A percentile compares a stretch with the other conserved stretches of the same genome.
Conservation (phyloP, 2,888 invertebrate species). For the Athalia rosae region DNA sequence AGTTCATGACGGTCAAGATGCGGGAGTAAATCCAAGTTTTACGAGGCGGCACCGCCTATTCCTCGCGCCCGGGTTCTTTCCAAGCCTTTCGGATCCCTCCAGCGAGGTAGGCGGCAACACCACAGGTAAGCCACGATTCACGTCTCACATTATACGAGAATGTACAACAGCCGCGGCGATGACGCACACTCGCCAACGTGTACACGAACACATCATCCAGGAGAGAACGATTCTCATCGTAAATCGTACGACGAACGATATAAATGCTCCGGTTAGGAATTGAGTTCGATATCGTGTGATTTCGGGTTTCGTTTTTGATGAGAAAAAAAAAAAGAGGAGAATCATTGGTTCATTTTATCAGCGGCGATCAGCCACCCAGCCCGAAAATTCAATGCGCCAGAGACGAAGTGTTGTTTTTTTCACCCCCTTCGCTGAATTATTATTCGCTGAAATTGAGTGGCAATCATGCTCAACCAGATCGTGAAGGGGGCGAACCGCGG, state of each 20-base stretch:
- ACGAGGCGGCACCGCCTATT: conserved; percentile 74
- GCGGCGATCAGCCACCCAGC: too few species aligned
- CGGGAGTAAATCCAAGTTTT: conserved; percentile 74
- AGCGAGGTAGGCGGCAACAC: conserved; percentile 43
- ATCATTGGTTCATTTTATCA: too few species aligned
- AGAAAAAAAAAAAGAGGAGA: too few species aligned
- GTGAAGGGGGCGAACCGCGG: background rate
- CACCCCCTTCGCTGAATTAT: too few species aligned
- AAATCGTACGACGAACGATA: conserved; percentile 68
- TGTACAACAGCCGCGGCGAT: conserved; percentile 29
- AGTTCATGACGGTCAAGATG: conserved; percentile 70
- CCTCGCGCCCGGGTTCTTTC: conserved; percentile 71
- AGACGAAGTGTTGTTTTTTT: too few species aligned
- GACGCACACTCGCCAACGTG: conserved; percentile 50
- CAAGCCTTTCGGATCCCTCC: conserved; percentile 61
- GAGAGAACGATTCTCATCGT: conserved; percentile 67
- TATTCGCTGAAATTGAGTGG: background rate
- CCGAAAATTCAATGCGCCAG: too few species aligned
- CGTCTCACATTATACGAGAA: background rate
- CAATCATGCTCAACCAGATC: background rate
- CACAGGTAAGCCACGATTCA: too few species aligned
- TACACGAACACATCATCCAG: conserved; percentile 29
- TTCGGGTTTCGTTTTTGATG: too few species aligned
- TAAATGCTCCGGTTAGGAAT: conserved; percentile 52
- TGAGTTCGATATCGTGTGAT: too few species aligned